Percentiles rank a stretch among this genome's conserved stretches.
These are phyloP conservation scores for Drosophila yooni DNA, from an alignment of 2,888 invertebrate genomes.

Conservation along the genomic window DNA sequence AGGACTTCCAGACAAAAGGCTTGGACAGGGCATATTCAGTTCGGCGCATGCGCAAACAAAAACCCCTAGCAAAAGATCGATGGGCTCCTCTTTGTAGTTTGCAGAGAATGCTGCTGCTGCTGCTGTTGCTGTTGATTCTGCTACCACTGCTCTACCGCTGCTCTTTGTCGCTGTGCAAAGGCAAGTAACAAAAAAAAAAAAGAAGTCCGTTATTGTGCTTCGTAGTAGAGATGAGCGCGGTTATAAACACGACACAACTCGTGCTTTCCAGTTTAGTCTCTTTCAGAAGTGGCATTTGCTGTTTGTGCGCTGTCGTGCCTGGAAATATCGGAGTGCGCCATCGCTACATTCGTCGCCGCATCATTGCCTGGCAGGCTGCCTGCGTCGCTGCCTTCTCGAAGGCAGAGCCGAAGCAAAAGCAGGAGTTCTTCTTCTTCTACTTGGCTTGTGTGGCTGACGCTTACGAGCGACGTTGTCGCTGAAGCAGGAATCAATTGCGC, in stretches of 20 bases:
- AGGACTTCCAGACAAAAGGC: slow-evolving; percentile 23
- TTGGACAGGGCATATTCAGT: slow-evolving; percentile 50
- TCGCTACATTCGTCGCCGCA: slow-evolving; percentile 27
- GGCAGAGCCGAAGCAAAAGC: slow-evolving; percentile 34
- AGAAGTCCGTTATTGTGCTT: slow-evolving; percentile 56
- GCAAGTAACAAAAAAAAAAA: slow-evolving; percentile 43
- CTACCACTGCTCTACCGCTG: slow-evolving; percentile 13
- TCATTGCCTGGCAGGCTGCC: slow-evolving; percentile 45
- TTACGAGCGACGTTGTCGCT: slow-evolving; percentile 66
- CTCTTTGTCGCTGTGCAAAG: slow-evolving; percentile 37
- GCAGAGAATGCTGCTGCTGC: slow-evolving; percentile 36
- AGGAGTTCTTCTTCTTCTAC: slow-evolving; percentile 39
- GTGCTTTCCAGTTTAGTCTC: slow-evolving; percentile 3
- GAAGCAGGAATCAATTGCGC: slow-evolving; percentile 83
- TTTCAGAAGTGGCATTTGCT: background rate
- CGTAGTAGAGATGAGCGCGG: slow-evolving; percentile 35
- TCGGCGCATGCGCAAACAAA: slow-evolving; percentile 50
- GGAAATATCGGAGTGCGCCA: slow-evolving; percentile 23
- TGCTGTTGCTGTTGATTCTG: slow-evolving; percentile 7
- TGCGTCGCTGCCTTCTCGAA: slow-evolving; percentile 48
- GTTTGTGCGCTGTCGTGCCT: slow-evolving; percentile 13
- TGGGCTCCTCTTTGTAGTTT: slow-evolving; percentile 52
- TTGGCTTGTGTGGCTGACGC: slow-evolving; percentile 52
- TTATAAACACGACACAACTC: slow-evolving; percentile 5
- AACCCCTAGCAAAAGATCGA: slow-evolving; percentile 53